These are phyloP conservation scores for Avahi laniger DNA, from an alignment of 2,797 vertebrate species.

Conservation along the genomic window DNA sequence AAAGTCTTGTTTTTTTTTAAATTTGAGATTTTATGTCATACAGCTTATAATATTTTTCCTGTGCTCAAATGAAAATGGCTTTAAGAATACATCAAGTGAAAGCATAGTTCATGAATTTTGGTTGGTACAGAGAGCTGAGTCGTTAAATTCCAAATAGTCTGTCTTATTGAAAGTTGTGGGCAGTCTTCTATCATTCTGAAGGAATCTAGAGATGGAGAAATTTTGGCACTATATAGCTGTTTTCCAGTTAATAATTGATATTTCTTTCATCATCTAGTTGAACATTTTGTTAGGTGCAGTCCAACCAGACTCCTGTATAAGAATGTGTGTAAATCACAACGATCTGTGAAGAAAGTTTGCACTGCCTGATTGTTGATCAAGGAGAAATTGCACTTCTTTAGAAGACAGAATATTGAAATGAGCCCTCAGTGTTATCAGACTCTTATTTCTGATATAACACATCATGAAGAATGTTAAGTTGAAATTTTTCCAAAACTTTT, in stretches of 20 bases:
- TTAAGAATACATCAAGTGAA: constrained; percentile 17
- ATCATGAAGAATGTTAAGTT: background rate
- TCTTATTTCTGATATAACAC: background rate
- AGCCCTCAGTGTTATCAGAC: background rate
- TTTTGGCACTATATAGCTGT: constrained; percentile 62
- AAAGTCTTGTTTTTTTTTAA: too few species aligned
- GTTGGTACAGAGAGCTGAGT: background rate
- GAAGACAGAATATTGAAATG: background rate
- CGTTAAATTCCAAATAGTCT: constrained; percentile 41
- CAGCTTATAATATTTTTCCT: constrained; percentile 44
- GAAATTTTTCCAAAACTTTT: background rate
- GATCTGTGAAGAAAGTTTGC: background rate
- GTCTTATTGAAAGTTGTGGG: constrained; percentile 70
- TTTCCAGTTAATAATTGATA: constrained; percentile 64
- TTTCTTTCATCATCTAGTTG: constrained; percentile 59
- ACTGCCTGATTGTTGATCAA: constrained; percentile 39
- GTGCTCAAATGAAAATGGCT: background rate
- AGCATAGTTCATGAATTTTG: constrained; percentile 48
- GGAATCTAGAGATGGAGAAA: constrained; percentile 67
- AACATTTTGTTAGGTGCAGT: constrained; percentile 45
- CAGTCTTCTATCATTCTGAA: constrained; percentile 76
- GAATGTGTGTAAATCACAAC: background rate
- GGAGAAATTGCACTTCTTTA: constrained; percentile 10
- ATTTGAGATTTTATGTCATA: constrained; percentile 20
- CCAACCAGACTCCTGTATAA: constrained; percentile 51